Conservation (phyloP, 2,797 vertebrate species). For the Rhynchotus rufescens region DNA sequence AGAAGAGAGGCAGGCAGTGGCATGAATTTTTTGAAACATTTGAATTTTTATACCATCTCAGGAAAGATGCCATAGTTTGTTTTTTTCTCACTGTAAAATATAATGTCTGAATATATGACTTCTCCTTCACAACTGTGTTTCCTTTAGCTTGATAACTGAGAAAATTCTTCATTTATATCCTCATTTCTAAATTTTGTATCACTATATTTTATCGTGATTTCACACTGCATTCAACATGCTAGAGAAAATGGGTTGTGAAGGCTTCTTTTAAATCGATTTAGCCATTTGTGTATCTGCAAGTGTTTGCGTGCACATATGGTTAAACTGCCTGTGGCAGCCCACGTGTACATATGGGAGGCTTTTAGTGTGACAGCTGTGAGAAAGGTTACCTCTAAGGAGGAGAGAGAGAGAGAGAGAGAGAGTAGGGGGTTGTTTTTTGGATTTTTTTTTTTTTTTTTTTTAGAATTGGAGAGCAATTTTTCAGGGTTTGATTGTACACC, state of each 20-base stretch:
- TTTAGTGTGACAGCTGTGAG: neutral
- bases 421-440: too few species aligned
- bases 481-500: neutral
- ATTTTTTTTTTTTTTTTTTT: too few species aligned
- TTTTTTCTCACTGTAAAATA: neutral
- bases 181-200: too few species aligned
- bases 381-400: neutral
- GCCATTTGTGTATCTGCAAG: neutral
- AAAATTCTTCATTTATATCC: neutral
- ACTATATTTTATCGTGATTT: neutral
- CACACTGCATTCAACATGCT: neutral
- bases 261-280: neutral
- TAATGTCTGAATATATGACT: neutral
- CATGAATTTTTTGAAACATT: constrained; percentile 9
- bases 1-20: neutral
- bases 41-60: neutral
- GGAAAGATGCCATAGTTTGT: neutral
- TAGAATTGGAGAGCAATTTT: neutral
- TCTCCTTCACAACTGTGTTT: neutral
- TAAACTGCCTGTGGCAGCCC: neutral
- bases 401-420: neutral
- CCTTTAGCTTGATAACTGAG: neutral
- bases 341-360: neutral
- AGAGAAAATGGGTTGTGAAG: neutral
- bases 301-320: neutral